These are phyloP conservation scores for Alloscopus bannaensis DNA, from an alignment of 2,888 invertebrate species.

Conservation along the genomic window DNA sequence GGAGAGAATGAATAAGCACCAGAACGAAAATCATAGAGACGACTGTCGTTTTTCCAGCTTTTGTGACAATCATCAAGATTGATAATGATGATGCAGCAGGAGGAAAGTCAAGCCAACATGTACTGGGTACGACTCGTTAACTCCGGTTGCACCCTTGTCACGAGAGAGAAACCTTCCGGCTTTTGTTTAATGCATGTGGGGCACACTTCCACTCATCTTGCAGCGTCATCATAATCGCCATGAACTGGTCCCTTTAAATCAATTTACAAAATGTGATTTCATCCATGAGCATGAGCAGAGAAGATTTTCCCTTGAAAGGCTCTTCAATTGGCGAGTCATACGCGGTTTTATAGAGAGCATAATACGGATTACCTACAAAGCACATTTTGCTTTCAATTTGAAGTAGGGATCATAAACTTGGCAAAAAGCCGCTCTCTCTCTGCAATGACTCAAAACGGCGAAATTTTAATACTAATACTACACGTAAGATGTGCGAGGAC, in stretches of 20 bases:
- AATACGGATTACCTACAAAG: too few species aligned
- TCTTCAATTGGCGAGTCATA: background rate
- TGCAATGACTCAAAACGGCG: too few species aligned
- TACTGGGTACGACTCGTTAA: too few species aligned
- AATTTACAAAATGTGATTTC: slow-evolving; percentile 22
- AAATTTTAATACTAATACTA: too few species aligned
- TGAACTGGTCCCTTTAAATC: slow-evolving; percentile 23
- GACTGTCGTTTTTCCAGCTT: too few species aligned
- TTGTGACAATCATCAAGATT: slow-evolving; percentile 57
- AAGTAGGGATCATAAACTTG: too few species aligned
- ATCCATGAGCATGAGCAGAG: background rate
- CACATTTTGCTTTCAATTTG: too few species aligned
- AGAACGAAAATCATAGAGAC: too few species aligned
- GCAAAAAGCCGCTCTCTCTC: too few species aligned
- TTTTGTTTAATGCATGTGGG: background rate
- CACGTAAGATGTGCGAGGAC: too few species aligned
- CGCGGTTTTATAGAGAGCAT: too few species aligned
- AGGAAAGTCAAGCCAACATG: slow-evolving; percentile 28
- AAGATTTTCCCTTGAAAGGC: slow-evolving; percentile 8
- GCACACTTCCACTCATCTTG: background rate
- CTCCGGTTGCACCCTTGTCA: slow-evolving; percentile 39
- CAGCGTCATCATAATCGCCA: slow-evolving; percentile 4
- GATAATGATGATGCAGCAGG: slow-evolving; percentile 54
- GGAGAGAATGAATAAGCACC: too few species aligned
- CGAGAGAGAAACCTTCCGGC: background rate